These are phyloP conservation scores for Xanthostigma xanthostigma DNA, from an alignment of 2,888 invertebrate species.

Conservation along the genomic window DNA sequence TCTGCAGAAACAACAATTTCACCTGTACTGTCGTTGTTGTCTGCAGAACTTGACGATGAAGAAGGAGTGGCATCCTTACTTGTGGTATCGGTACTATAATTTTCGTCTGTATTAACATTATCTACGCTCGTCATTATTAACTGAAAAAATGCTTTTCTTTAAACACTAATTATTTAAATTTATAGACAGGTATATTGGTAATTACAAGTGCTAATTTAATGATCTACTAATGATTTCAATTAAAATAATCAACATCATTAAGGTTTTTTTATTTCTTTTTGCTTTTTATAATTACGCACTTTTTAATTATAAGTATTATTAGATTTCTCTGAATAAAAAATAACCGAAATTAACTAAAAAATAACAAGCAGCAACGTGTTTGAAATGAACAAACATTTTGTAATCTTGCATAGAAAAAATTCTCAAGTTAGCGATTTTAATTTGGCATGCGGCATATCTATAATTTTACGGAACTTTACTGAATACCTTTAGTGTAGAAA, in stretches of 20 bases:
- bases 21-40: slow-evolving; percentile 24
- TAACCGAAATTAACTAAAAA: background rate
- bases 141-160: background rate
- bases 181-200: too few species aligned
- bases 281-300: background rate
- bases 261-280: too few species aligned
- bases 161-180: too few species aligned
- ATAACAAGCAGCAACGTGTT: too few species aligned
- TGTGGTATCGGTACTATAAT: slow-evolving; percentile 27
- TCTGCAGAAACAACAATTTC: slow-evolving; percentile 23
- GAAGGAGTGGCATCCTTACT: slow-evolving; percentile 21
- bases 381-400: too few species aligned
- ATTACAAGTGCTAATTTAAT: too few species aligned
- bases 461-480: background rate
- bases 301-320: background rate
- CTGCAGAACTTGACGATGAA: background rate
- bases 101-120: background rate
- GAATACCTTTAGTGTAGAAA: slow-evolving; percentile 23
- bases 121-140: background rate
- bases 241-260: too few species aligned
- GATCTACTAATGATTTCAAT: too few species aligned
- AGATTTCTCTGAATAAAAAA: background rate
- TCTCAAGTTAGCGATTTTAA: background rate
- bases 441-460: background rate
- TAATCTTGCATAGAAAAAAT: background rate